phyloP scores from a whole-genome alignment of 2,888 invertebrate species.

The Dryomyza anilis region DNA sequence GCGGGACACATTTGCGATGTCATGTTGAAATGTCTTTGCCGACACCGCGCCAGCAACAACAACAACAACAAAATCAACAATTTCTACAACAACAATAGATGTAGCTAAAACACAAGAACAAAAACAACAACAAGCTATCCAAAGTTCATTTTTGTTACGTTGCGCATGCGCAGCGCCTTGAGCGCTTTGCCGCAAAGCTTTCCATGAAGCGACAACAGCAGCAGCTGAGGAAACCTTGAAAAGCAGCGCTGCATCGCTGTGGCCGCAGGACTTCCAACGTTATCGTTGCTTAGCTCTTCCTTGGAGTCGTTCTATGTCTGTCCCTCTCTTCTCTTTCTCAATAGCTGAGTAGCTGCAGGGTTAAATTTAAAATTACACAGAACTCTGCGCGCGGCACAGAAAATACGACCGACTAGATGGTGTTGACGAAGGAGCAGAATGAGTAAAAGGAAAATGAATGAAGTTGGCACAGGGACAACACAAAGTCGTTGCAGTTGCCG shows the following conservation, averaged over 20 bases:
- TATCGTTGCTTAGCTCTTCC: neutral
- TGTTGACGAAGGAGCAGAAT: too few relatives aligned
- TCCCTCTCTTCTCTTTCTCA: neutral
- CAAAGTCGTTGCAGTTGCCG: too few relatives aligned
- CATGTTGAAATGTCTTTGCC: neutral
- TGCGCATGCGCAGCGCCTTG: slow-evolving; percentile 29
- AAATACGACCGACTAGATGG: too few relatives aligned
- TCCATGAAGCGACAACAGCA: neutral
- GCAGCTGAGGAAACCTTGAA: slow-evolving; percentile 6
- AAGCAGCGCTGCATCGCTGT: neutral
- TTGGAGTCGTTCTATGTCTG: neutral
- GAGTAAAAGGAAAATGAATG: too few relatives aligned
- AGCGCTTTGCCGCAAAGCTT: neutral
- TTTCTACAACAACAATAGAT: neutral
- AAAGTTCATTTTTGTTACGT: neutral
- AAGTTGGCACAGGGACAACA: too few relatives aligned
- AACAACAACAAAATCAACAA: neutral
- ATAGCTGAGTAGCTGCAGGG: neutral
- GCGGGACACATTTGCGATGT: too few relatives aligned
- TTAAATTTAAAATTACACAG: neutral
- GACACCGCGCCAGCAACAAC: neutral
- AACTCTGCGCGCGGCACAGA: neutral
- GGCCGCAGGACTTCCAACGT: too few relatives aligned
- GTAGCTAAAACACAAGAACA: neutral
- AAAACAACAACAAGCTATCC: neutral